Conservation (phyloP, 2,113 vertebrate genomes). For the Carlito syrichta region DNA sequence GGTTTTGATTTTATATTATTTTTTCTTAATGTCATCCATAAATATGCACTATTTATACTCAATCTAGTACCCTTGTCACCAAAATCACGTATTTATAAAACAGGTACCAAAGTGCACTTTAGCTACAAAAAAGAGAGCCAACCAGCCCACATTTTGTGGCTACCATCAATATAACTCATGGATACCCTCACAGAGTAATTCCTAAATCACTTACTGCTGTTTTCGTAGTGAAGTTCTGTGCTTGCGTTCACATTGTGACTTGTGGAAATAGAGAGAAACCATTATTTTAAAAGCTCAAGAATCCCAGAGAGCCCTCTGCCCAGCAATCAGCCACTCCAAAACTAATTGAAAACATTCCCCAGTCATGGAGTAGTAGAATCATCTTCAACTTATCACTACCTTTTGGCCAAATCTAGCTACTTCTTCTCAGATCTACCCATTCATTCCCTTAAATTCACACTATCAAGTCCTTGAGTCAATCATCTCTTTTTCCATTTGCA, state of each 20-base stretch:
- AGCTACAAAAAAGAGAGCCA: neutral
- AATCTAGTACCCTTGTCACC: neutral
- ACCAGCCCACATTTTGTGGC: neutral
- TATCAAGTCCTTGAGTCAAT: conserved; percentile 41
- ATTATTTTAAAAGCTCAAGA: conserved; percentile 29
- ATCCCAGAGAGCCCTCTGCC: conserved; percentile 7
- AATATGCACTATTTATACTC: neutral
- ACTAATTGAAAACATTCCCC: conserved; percentile 33
- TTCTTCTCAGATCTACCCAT: conserved; percentile 44
- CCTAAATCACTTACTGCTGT: neutral
- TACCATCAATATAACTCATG: neutral
- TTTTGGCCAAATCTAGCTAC: conserved; percentile 12
- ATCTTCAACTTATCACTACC: conserved; percentile 26
- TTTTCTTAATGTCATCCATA: neutral
- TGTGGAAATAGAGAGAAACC: conserved; percentile 23
- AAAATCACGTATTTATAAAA: conserved; percentile 1
- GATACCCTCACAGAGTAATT: conserved; percentile 18
- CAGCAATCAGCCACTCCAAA: conserved; percentile 13
- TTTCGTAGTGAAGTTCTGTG: neutral
- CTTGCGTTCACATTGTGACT: neutral
- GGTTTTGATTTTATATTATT: neutral
- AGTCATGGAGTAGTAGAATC: neutral
- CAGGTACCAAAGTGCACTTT: neutral
- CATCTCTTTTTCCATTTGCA: neutral
- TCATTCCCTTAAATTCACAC: conserved; percentile 48